Conservation (phyloP, 2,113 vertebrate species). For the Spermophilus dauricus region DNA sequence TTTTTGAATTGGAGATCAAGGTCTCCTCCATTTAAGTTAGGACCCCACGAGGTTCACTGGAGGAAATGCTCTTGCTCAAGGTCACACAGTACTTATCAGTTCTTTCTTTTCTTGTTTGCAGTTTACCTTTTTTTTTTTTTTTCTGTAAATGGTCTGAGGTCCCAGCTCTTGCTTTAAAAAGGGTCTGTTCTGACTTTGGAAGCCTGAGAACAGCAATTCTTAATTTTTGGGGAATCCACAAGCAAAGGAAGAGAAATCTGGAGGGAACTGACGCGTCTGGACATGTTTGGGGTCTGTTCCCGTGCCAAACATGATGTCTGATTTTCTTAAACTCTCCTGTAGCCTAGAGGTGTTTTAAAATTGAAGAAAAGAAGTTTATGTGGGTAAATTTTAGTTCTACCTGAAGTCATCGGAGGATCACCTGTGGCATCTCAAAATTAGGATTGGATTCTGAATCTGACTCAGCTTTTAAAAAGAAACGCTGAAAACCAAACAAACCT, state of each 20-base stretch:
- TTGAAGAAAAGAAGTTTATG: background rate
- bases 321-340: background rate
- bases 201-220: background rate
- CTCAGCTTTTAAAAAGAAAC: background rate
- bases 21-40: background rate
- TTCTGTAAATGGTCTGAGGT: background rate
- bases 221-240: background rate
- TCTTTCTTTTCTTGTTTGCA: background rate
- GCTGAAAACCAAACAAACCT: background rate
- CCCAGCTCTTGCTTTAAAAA: background rate
- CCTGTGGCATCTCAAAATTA: background rate
- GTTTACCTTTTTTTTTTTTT: background rate
- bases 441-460: background rate
- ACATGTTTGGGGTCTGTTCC: background rate
- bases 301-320: background rate
- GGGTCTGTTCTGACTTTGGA: background rate
- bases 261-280: background rate
- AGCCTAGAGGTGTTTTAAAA: background rate
- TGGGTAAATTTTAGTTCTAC: background rate
- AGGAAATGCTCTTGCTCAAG: background rate
- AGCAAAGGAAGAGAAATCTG: background rate
- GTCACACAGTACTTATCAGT: background rate
- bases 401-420: background rate
- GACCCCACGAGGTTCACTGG: background rate
- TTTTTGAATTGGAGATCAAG: background rate